A percentile compares a stretch with the other conserved stretches of the same genome.
Evolutionary conservation across 2,888 invertebrate genomes (phyloP).

Genomic region (Apoderus coryli): DNA sequence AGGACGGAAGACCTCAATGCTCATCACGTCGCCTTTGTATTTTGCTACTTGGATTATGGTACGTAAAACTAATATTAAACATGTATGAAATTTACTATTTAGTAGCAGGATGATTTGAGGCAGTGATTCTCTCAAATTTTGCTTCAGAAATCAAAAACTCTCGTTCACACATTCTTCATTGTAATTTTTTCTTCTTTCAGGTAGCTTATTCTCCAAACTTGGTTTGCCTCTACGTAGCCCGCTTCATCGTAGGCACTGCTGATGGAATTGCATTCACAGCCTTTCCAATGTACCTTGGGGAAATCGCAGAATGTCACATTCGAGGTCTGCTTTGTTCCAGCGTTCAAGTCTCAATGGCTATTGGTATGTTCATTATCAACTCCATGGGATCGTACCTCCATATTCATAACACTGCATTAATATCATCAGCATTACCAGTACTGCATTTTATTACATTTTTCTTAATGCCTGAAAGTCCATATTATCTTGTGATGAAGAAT

Average conservation of each 20-base stretch:
- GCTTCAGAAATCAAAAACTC: too few relatives aligned
- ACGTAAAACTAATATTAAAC: too few relatives aligned
- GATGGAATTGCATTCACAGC: constrained; percentile 32
- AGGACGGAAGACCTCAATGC: constrained; percentile 48
- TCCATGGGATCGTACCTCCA: constrained; percentile 33
- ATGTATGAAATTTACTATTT: too few relatives aligned
- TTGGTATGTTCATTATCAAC: constrained; percentile 39
- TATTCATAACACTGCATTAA: constrained; percentile 36
- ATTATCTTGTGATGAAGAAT: constrained; percentile 34
- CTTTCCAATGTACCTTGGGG: constrained; percentile 44
- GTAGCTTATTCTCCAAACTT: constrained; percentile 39
- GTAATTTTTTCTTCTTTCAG: too few relatives aligned
- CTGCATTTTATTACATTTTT: constrained; percentile 34
- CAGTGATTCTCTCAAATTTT: too few relatives aligned
- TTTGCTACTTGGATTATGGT: constrained; percentile 47
- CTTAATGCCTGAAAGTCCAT: constrained; percentile 47
- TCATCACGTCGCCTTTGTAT: constrained; percentile 41
- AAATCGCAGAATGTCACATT: constrained; percentile 40
- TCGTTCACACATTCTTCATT: too few relatives aligned
- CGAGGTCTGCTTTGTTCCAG: constrained; percentile 42
- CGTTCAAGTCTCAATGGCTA: constrained; percentile 38
- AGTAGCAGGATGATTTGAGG: too few relatives aligned
- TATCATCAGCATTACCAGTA: constrained; percentile 34
- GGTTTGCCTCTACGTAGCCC: constrained; percentile 13
- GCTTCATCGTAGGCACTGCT: constrained; percentile 45